phyloP scores from a whole-genome alignment of 2,113 vertebrate genomes.

The Castor canadensis region DNA sequence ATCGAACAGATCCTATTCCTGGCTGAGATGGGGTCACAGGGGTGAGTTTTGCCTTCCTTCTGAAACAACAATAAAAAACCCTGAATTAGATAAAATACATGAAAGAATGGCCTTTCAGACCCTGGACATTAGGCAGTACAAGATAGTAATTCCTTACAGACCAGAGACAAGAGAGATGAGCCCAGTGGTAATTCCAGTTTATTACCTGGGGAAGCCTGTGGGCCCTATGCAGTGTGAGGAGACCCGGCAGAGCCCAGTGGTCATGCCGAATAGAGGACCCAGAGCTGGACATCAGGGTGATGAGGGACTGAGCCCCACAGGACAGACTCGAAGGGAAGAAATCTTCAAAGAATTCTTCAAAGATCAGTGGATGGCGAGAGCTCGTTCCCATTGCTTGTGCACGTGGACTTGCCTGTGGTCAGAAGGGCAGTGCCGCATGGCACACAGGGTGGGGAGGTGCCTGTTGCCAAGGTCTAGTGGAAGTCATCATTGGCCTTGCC shows the following conservation, averaged over 20 bases:
- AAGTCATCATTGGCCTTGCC: neutral
- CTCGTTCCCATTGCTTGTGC: rapidly evolving
- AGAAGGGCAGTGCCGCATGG: neutral
- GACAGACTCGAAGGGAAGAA: too few relatives aligned
- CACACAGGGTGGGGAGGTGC: neutral
- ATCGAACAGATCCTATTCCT: neutral
- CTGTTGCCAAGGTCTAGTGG: too few relatives aligned
- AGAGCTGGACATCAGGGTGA: neutral
- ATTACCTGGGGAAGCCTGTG: neutral
- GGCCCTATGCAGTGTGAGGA: neutral
- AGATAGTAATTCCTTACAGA: neutral
- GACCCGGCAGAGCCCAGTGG: neutral
- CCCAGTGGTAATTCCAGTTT: neutral
- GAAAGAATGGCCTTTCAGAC: too few relatives aligned
- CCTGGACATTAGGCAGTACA: neutral
- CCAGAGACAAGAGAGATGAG: rapidly evolving
- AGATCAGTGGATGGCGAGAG: rapidly evolving
- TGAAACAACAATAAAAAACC: neutral
- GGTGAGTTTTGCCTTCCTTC: neutral
- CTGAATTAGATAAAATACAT: neutral
- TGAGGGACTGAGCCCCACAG: too few relatives aligned
- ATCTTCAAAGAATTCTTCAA: rapidly evolving
- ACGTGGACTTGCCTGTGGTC: neutral
- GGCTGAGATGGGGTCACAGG: neutral
- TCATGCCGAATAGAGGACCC: neutral